A percentile compares a stretch with the other conserved stretches of the same genome.
Conservation (phyloP, 2,797 vertebrate species). For the Rhadinocentrus ornatus region DNA sequence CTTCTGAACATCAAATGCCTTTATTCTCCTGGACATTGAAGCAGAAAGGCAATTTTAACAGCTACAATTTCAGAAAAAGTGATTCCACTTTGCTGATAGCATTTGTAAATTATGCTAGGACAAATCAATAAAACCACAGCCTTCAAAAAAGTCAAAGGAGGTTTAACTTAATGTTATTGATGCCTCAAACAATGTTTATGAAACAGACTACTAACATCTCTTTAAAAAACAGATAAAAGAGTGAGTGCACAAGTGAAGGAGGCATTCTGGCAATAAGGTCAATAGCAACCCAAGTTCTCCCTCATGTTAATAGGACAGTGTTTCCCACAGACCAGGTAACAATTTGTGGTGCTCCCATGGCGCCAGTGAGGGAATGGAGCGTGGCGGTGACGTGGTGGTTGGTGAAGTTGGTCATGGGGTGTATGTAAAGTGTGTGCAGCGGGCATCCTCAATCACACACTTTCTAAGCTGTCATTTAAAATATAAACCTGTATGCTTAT, state of each 20-base stretch:
- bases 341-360: no score
- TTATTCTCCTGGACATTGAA: constrained; percentile 1
- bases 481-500: no score
- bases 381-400: no score
- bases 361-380: no score
- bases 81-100: constrained; percentile 29
- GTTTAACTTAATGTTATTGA: constrained; percentile 41
- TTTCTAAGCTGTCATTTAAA: no score
- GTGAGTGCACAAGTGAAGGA: neutral
- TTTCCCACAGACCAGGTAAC: no score
- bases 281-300: no score
- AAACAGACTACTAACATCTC: constrained; percentile 6
- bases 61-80: constrained; percentile 26
- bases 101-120: constrained; percentile 43
- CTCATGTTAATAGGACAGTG: no score
- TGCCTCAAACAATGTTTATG: constrained; percentile 38
- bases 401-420: no score
- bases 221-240: neutral
- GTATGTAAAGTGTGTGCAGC: no score
- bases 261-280: neutral
- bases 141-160: constrained; percentile 35
- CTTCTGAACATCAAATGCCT: constrained; percentile 23
- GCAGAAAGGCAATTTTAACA: constrained; percentile 4
- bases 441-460: no score
- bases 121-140: constrained; percentile 48